Percentiles rank a stretch among this genome's conserved stretches.
phyloP scores from a whole-genome alignment of 2,113 vertebrate genomes.

The Clinocottus analis region DNA sequence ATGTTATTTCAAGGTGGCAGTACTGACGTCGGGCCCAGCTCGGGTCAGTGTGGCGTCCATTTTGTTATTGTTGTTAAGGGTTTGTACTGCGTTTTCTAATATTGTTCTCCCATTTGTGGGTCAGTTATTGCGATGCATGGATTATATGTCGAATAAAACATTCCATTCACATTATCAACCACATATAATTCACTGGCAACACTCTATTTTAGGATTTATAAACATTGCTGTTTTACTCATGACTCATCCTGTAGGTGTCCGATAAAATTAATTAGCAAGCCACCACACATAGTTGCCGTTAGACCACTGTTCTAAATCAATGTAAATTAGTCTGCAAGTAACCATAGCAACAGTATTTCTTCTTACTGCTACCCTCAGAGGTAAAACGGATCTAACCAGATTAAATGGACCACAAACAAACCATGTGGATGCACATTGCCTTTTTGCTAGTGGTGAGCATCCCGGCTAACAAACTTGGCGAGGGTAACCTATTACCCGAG shows the following conservation, averaged over 20 bases:
- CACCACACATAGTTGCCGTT: no score
- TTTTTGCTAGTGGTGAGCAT: neutral
- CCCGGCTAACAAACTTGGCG: neutral
- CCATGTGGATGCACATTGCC: neutral
- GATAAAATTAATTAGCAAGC: neutral
- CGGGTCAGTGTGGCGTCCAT: neutral
- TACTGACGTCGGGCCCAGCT: neutral
- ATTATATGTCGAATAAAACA: neutral
- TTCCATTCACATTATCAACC: neutral
- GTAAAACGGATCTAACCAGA: neutral
- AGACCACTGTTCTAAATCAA: neutral
- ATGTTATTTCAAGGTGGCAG: conserved; percentile 2
- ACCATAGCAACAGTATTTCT: neutral
- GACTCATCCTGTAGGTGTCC: neutral
- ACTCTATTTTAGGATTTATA: neutral
- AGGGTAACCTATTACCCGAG: no score
- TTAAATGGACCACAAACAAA: neutral
- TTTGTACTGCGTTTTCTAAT: neutral
- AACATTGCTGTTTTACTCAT: neutral
- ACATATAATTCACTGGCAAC: neutral
- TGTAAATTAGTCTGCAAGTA: neutral
- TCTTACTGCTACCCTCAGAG: neutral
- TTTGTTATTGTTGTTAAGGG: neutral
- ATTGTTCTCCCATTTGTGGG: neutral
- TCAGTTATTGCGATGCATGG: neutral